Conservation (phyloP, 2,888 invertebrate species). For the Andrena hattorfiana region DNA sequence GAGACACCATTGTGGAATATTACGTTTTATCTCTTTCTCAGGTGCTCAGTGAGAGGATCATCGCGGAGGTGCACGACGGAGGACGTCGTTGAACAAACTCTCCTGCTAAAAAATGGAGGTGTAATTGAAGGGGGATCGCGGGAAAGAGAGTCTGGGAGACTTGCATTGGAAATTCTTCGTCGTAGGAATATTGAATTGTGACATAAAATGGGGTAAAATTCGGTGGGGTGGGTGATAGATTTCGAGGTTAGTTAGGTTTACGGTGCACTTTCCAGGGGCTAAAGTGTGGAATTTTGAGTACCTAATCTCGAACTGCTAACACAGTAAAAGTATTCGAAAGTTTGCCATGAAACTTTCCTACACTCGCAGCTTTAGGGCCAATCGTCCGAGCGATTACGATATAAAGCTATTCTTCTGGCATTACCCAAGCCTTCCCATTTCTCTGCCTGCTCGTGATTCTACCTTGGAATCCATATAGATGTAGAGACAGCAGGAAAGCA, state of each 20-base stretch:
- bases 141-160: not conserved
- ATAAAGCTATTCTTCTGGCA: no score
- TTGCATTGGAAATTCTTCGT: not conserved
- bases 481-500: no score
- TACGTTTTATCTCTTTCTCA: conserved; percentile 23
- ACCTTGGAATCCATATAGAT: no score
- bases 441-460: no score
- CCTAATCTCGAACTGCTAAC: no score
- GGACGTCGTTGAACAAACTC: conserved; percentile 15
- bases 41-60: not conserved
- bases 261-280: no score
- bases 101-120: not conserved
- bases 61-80: not conserved
- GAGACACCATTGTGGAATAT: conserved; percentile 43
- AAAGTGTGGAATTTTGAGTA: no score
- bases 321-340: no score
- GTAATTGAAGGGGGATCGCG: conserved; percentile 10
- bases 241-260: not conserved
- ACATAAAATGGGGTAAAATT: not conserved
- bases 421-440: no score
- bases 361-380: no score
- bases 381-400: no score
- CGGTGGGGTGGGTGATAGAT: not conserved
- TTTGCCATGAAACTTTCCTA: no score
- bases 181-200: not conserved